phyloP scores from a whole-genome alignment of 35 echinoderm and acorn worm species.

The Amphiura filiformis region DNA sequence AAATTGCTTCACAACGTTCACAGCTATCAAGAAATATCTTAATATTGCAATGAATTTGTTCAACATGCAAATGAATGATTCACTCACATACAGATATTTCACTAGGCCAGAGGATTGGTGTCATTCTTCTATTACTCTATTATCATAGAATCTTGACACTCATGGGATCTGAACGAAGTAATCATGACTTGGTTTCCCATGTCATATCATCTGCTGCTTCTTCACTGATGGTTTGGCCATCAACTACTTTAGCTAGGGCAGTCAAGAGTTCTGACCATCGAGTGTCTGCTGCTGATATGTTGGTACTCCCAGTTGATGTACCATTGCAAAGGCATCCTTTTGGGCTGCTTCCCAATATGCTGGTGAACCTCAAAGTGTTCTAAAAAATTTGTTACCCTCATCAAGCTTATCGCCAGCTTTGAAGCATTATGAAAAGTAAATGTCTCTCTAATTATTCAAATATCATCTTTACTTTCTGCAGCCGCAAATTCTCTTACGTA shows the following conservation, averaged over 20 bases:
- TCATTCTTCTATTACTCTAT: conserved; percentile 38
- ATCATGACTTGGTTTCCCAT: conserved; percentile 53
- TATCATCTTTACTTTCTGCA: no score
- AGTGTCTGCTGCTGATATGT: conserved; percentile 43
- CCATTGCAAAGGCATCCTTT: conserved; percentile 62
- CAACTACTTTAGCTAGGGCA: background rate
- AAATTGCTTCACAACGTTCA: no score
- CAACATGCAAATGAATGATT: no score
- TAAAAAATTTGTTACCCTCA: conserved; percentile 36
- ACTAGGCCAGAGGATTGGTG: conserved; percentile 32
- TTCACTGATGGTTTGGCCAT: background rate
- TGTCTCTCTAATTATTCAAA: no score
- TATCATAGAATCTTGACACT: conserved; percentile 71
- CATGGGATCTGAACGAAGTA: conserved; percentile 52
- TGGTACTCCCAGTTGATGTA: conserved; percentile 55
- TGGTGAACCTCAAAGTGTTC: conserved; percentile 27
- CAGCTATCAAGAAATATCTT: no score
- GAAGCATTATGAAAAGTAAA: no score
- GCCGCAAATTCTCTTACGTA: no score
- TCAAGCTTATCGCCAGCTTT: background rate
- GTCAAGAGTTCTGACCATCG: conserved; percentile 37
- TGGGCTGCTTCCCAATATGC: conserved; percentile 52
- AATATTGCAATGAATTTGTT: no score
- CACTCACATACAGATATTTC: no score
- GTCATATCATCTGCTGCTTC: conserved; percentile 17